Evolutionary conservation across 1,140 invertebrate genomes (phyloP), one percentile per base, ranked within the genome.

Genomic region (Popillia japonica): DNA sequence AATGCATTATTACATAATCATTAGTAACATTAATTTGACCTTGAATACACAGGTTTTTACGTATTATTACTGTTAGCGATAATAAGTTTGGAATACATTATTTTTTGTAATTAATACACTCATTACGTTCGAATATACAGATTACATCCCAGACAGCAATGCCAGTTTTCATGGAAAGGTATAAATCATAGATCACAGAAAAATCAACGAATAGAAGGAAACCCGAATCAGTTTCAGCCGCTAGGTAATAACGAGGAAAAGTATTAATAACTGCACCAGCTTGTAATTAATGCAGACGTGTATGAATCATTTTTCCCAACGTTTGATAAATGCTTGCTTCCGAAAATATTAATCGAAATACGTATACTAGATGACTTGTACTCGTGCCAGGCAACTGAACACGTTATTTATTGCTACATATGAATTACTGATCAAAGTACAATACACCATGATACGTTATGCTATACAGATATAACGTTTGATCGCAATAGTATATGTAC

Each of bases 301-400:
- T 76, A 72, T 68, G 61, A 80, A 78, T 80, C 79, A 81, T 77
- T 80, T 81, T 81, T 77, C 61, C 61, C 61, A 17, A 55, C 64
- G 76, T 79, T 79, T 81, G 81, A 81, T 81, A 80, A 81, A 81
- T 81, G 81, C 78, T 61, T 76, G 80, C 76, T 79, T 9, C 78
- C 77, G 77, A 80, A 81, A 81, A 80, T 81, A 81, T 81, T 81
- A 81, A 81, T 81, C 81, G 79, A 81, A 81, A 81, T 75, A 79
- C 79, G 78, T 80, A 78, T 75, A 78, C 81, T 79, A 72, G 79
- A 81, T 81, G 77, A 79, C 81, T 81, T 81, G 75, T 68, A 68
- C 74, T 72, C 76, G 59, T 79, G 78, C 78, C 78, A 79, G 61
- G 61, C 61, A 68, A 22, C 61, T 79, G 80, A 77, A 79, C 79